Evolutionary conservation across 2,797 vertebrate genomes (phyloP), one percentile per base, ranked within the genome.

Genomic region (Hapalemur alaotrensis): DNA sequence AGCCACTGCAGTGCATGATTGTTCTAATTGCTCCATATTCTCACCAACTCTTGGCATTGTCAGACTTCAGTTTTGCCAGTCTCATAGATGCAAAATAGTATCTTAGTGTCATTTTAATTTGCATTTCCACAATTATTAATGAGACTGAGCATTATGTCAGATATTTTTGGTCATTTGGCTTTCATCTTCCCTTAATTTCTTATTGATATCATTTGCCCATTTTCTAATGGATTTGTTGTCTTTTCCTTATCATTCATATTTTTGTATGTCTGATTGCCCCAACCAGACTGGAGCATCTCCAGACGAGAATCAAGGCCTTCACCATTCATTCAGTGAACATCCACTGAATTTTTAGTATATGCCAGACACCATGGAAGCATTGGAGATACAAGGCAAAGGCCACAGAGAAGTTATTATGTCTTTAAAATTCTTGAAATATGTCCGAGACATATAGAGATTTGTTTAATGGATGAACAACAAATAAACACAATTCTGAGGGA

Each of bases 171-270:
- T 28, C 65, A 20, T 13, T 25, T 25, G 28, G 5, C 72, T 96
- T 76, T 91, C 43, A 52, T 67, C 50, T 84, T 69, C 18, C 38
- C 41, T 92, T 90, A 69, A 78, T 93, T 96, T 93, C 35, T 59
- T 90, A 0, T 81, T 59, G 32, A 80, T 69, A 52, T 91, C 73
- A 43, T 92, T 90, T 30, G 0, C 20, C 30, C 5, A 73, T 76
- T 81, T 92, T 85, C 65, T 72, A 32, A 11, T 35, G 7, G 14
- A 80, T 75, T 73, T 82, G 12, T 87, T 93, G 12, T 50, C 63
- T 94, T 97, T 83, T 72, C 15, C 11, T 82, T 52, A 30, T 59
- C 18, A 50, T 88, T 90, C 75, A 38, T 69, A 28, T 82, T 32
- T 93, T 79, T 90, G 52, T 75, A 10, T 69, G 22, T 52, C 67